Percentiles rank a stretch among this genome's conserved stretches.
Evolutionary conservation across 92 coral and sea anemone species (phyloP).

Genomic region (Siderastrea radians): DNA sequence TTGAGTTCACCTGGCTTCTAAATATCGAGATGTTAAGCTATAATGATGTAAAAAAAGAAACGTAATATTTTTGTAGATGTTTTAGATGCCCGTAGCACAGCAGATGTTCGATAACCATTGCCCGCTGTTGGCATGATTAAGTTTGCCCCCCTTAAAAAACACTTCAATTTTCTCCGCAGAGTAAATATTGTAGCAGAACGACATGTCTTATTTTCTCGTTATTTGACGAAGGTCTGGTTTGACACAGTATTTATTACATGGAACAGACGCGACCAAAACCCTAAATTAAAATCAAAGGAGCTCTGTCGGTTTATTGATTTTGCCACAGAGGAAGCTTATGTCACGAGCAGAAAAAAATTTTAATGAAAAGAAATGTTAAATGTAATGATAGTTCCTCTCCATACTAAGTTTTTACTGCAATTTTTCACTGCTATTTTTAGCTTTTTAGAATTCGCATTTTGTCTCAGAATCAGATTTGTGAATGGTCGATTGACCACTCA

Average conservation of each 20-base stretch:
- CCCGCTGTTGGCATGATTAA: background rate
- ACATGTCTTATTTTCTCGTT: background rate
- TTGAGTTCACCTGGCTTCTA: background rate
- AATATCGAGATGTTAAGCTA: background rate
- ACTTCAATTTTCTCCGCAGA: constrained; percentile 23
- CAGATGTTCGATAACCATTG: constrained; percentile 9
- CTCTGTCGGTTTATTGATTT: background rate
- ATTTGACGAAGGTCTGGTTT: background rate
- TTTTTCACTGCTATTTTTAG: too few relatives aligned
- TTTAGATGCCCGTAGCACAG: background rate
- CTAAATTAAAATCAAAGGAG: background rate
- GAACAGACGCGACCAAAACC: background rate
- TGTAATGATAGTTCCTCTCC: background rate
- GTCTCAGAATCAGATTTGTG: background rate
- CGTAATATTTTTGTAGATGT: background rate
- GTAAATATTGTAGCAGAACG: constrained; percentile 25
- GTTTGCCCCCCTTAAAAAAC: constrained; percentile 17
- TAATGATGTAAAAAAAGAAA: background rate
- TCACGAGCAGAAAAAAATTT: background rate
- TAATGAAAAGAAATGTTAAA: background rate
- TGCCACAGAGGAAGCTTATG: background rate
- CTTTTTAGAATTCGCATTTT: background rate
- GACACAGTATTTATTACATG: background rate
- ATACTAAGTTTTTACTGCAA: too few relatives aligned
- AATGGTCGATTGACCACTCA: background rate